Percentiles rank a stretch among this genome's conserved stretches.
Evolutionary conservation across 64 coral and sea anemone genomes (phyloP).

Genomic region (Cladopsammia gracilis): DNA sequence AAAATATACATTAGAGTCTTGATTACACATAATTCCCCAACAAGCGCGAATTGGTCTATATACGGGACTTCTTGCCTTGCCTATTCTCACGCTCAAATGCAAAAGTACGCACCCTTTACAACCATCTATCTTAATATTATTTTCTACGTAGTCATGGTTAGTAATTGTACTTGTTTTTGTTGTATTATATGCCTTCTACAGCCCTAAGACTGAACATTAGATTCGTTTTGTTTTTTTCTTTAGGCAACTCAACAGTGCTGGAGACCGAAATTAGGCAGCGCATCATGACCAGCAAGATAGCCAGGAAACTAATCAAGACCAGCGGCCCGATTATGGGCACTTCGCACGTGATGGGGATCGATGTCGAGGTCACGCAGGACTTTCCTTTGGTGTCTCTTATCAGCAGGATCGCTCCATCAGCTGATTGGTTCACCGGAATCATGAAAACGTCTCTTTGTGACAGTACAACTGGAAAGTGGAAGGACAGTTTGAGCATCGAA

Average conservation of each 20-base stretch:
- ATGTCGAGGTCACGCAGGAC: conserved; percentile 13
- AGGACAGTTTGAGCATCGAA: background rate
- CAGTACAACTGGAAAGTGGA: background rate
- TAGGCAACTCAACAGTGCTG: background rate
- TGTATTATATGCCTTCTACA: no score
- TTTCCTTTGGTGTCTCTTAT: conserved; percentile 42
- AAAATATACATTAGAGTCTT: no score
- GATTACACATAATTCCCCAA: no score
- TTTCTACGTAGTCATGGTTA: no score
- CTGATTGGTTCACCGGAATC: conserved; percentile 26
- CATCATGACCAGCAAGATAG: conserved; percentile 15
- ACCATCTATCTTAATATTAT: no score
- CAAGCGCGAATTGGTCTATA: no score
- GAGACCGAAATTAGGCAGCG: background rate
- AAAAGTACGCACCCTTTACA: no score
- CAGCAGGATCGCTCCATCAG: conserved; percentile 49
- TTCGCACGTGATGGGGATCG: background rate
- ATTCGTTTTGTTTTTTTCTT: background rate
- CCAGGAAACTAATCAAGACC: background rate
- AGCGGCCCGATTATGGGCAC: background rate
- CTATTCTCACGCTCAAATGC: no score
- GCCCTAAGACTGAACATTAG: no score
- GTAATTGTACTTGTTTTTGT: no score
- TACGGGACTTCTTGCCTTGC: no score
- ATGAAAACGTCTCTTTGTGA: background rate